Evolutionary conservation across 2,888 invertebrate genomes (phyloP).

Genomic region (Zelleria hepariella): DNA sequence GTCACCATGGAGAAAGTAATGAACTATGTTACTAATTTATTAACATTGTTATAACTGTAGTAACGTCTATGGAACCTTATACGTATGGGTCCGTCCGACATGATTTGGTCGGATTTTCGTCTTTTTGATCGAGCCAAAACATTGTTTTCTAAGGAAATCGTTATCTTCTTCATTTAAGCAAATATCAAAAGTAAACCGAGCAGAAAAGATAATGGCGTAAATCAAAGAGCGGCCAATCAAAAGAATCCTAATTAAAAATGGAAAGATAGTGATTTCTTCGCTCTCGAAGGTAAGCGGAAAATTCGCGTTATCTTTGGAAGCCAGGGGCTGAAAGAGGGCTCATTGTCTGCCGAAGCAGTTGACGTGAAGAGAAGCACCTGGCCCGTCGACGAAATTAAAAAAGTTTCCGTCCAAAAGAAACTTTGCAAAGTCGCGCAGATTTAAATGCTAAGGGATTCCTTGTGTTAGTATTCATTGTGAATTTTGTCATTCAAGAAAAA

Average conservation of each 20-base stretch:
- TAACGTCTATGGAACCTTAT: too few relatives aligned
- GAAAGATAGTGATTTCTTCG: slow-evolving; percentile 35
- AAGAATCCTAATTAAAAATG: slow-evolving; percentile 40
- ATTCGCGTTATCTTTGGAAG: slow-evolving; percentile 37
- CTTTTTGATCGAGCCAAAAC: neutral
- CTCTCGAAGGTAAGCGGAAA: slow-evolving; percentile 11
- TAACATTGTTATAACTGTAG: too few relatives aligned
- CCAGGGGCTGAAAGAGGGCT: slow-evolving; percentile 26
- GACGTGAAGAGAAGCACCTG: slow-evolving; percentile 58
- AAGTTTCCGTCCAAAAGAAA: slow-evolving; percentile 51
- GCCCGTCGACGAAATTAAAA: slow-evolving; percentile 65
- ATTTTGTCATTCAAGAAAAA: slow-evolving; percentile 58
- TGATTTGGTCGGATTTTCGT: too few relatives aligned
- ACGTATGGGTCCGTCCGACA: too few relatives aligned
- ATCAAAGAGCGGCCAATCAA: slow-evolving; percentile 19
- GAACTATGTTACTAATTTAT: too few relatives aligned
- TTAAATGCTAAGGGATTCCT: slow-evolving; percentile 63
- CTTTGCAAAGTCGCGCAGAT: slow-evolving; percentile 52
- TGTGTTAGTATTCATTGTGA: slow-evolving; percentile 57
- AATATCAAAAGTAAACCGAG: neutral
- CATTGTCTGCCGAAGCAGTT: slow-evolving; percentile 51
- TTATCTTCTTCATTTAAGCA: neutral
- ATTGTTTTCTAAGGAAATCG: neutral
- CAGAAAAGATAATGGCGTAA: neutral
- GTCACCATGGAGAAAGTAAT: too few relatives aligned